Evolutionary conservation across 2,797 vertebrate species (phyloP), one percentile per base, ranked within the genome.

Genomic region (Micrastur ruficollis): DNA sequence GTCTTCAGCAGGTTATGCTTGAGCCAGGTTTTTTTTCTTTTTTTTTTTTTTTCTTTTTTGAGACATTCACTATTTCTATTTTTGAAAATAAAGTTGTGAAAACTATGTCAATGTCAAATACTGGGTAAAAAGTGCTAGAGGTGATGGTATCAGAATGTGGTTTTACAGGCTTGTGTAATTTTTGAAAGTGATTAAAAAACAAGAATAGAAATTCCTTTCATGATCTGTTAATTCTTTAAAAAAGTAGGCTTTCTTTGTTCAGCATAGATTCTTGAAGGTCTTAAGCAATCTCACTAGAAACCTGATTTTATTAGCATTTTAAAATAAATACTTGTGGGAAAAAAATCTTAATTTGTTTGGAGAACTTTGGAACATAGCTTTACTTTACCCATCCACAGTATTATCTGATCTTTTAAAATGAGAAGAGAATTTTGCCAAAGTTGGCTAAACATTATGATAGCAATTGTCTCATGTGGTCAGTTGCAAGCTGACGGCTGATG

Each of bases 61-160:
- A 90, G 90, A 81, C 47, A 61, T 86, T 84, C 76, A 56, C 81
- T 79, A 59, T 76, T 95, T 93, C 94, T 96, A 95, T 96, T 97
- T 96, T 75, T 95, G 76, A 94, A 89, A 96, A 83, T 34, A 95
- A 83, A 96, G 78, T 94, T 74, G 75, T 36, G 78, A 96, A 89
- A 96, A 96, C 92, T 95, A 76, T 97, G 95, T 97, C 94, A 95
- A 95, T 96, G 96, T 93, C 96, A 97, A 97, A 94, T 92, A 95
- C 93, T 75, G 81, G 95, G 72, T 95, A 86, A 94, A 96, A 97
- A 81, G 34, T 90, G 70, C 75, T 93, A 86, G 95, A 81, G 91
- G 67, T 91, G 67, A 81, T 3, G 7, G 58, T 63, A 84, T 95
- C 82, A 56, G 71, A 85, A 95, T 93, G 84, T 89, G 72, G 50